Evolutionary conservation across 2,797 vertebrate genomes (phyloP), one percentile per base, ranked within the genome.

Genomic region (Urocyon cinereoargenteus): DNA sequence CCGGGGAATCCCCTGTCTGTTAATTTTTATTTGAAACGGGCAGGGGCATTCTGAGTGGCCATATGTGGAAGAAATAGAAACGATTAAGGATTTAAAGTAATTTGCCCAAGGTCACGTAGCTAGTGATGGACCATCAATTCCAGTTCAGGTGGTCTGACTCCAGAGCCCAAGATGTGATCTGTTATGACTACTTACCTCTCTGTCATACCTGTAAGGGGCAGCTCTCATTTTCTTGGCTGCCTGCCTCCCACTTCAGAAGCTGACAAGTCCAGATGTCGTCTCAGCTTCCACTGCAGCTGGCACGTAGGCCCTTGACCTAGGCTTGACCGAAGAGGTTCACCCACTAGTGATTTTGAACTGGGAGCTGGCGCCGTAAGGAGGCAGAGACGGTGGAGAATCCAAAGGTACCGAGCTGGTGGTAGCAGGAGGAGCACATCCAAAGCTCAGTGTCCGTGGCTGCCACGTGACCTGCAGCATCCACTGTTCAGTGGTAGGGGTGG

Each of bases 71-170:
- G 79, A 64, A 83, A 88, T 68, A 88, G 55, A 89, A 94, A 89
- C 15, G 31, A 83, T 55, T 83, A 89, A 83, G 22, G 2, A 36
- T 86, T 75, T 79, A 91, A 91, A 92, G 16, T 82, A 57, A 64
- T 85, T 84, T 79, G 1, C 45, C 34, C 49, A 66, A 77, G 49
- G 45, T 82, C 62, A 66, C 31, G 15, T 5, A 87, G 40, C 51
- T 68, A 90, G n/a, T 79, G 26, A 83, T 53, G 75, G 77, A 85
- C 28, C 24, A 34, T 82, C 34, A 36, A 36, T 92, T 92, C 26
- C 86, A 57, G 75, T 86, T 85, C 49, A 61, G 22, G 95, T n/a
- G 64, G 51, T 75, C 85, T 79, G 82, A 70, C 66, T 92, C 18
- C 45, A 70, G 62, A 96, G 51, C 31, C 40, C 66, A 70, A 90